phyloP scores from a whole-genome alignment of 2,888 invertebrate species.

The Crocallis elinguaria region DNA sequence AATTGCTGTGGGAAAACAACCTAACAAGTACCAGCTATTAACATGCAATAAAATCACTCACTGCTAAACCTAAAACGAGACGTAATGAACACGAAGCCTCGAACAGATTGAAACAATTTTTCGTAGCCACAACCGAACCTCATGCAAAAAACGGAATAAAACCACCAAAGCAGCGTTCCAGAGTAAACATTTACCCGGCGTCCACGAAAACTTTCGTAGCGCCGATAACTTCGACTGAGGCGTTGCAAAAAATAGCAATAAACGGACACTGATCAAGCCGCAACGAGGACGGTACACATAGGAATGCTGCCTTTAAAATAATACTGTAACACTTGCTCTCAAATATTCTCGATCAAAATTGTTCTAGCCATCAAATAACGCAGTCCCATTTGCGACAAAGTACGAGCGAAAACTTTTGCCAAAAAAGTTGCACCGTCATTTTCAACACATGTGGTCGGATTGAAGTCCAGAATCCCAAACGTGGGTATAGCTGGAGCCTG shows the following conservation, averaged over 20 bases:
- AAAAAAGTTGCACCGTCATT: slow-evolving; percentile 30
- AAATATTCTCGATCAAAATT: background rate
- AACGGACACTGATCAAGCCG: slow-evolving; percentile 44
- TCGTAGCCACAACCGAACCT: slow-evolving; percentile 63
- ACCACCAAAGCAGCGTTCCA: slow-evolving; percentile 64
- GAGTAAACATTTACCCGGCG: slow-evolving; percentile 76
- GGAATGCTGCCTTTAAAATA: background rate
- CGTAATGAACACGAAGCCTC: slow-evolving; percentile 54
- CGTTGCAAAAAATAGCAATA: slow-evolving; percentile 63
- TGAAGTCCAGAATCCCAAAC: slow-evolving; percentile 52
- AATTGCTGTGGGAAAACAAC: slow-evolving; percentile 21
- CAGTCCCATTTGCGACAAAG: background rate
- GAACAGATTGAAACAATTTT: slow-evolving; percentile 62
- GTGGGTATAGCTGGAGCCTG: slow-evolving; percentile 55
- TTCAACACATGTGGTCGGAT: slow-evolving; percentile 29
- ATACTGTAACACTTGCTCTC: background rate
- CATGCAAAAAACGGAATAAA: slow-evolving; percentile 62
- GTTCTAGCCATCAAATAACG: slow-evolving; percentile 1
- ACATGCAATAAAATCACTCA: slow-evolving; percentile 40
- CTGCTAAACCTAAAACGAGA: slow-evolving; percentile 45
- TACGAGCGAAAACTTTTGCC: slow-evolving; percentile 8
- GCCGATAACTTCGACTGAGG: slow-evolving; percentile 63
- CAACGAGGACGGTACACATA: slow-evolving; percentile 9
- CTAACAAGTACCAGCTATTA: slow-evolving; percentile 36
- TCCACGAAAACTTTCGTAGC: slow-evolving; percentile 72